Base-by-base conservation (phyloP, 2,113 vertebrate genomes). In the Paralichthys olivaceus region DNA sequence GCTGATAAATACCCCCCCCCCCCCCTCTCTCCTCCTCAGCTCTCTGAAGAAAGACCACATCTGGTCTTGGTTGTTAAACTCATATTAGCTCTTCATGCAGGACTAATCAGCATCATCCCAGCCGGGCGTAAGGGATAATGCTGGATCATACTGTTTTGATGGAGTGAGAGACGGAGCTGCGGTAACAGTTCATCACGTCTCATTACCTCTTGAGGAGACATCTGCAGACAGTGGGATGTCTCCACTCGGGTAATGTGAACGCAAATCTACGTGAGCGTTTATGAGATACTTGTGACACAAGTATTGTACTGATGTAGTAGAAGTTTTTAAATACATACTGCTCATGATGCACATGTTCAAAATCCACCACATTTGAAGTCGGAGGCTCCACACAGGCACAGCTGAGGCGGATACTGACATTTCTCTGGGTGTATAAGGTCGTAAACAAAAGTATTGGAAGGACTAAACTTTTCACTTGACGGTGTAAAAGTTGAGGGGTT, bases 61-160 rank as follows among this genome's bases (percentile, higher is more conserved):
- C 88, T 90, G 87, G 74, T 78, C 69, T 55, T 82, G 79, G 87
- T 79, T 91, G 83, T 90, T 74, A 77, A 53, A 76, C 65, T 89
- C 81, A 80, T 87, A 87, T 91, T 89, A 84, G 84, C 79, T 88
- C 77, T 75, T 85, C 81, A 85, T 87, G 89, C 85, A 87, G 81
- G 83, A 68, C 77, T 89, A 87, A 93, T 90, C 83, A 78, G 69
- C 59, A 69, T 66, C 85, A 79, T 84, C 82, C 81, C 66, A 69
- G 80, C 45, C 59, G 60, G 77, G 74, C 79, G 84, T 82, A 70
- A 23, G 7, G 79, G 87, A 87, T 91, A 86, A 93, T 88, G 54
- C 67, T 53, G 83, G 79, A 92, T 88, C 83, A 69, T 58, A 77
- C 73, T 54, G 76, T 79, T 73, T 75, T 89, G 88, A 90, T 92